Base-by-base conservation (phyloP, 2,113 vertebrate species). In the Smithornis capensis region DNA sequence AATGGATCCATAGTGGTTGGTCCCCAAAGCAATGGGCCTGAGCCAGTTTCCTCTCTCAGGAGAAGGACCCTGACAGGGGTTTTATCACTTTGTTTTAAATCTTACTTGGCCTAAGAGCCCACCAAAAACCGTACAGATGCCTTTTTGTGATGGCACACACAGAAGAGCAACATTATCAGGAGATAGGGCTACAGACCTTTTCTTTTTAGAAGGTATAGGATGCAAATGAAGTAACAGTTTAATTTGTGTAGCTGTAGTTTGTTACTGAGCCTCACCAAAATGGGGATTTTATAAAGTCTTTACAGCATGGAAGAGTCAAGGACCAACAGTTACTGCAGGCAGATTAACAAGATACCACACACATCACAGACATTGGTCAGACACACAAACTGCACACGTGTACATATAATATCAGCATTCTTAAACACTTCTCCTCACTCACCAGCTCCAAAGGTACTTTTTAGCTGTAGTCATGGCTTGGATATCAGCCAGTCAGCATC, bases 81-180 rank as follows among this genome's bases (percentile, higher is more conserved):
- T 89, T 77, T 83, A 68, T 35, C 12, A n/a, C 6, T 60, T 55
- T 60, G 17, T 63, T 90, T 85, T 71, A 71, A 94, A 76, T 84
- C 6, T 15, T 52, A 21, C 62, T 79, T 93, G 76, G 35, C 47
- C 44, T 47, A 60, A 80, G 45, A 80, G 10, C 27, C 53, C 44
- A 75, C 44, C 37, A 77, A 77, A 82, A 67, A 50, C n/a, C 5
- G 49, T 37, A 9, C 24, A 64, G 31, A 23, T 83, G 25, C 14
- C 63, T 23, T 80, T 85, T 56, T 87, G 57, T 65, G 40, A 37
- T 49, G 47, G 38, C 24, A 29, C 75, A 64, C 75, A 8, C 14
- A 27, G 29, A 78, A 78, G 1, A 73, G 19, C 59, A 73, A n/a
- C 17, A 5, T 57, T 57, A 80, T 18, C 14, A 56, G 22, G 9